Base-by-base conservation (phyloP, 2,113 vertebrate genomes). In the Ammodramus savannarum region DNA sequence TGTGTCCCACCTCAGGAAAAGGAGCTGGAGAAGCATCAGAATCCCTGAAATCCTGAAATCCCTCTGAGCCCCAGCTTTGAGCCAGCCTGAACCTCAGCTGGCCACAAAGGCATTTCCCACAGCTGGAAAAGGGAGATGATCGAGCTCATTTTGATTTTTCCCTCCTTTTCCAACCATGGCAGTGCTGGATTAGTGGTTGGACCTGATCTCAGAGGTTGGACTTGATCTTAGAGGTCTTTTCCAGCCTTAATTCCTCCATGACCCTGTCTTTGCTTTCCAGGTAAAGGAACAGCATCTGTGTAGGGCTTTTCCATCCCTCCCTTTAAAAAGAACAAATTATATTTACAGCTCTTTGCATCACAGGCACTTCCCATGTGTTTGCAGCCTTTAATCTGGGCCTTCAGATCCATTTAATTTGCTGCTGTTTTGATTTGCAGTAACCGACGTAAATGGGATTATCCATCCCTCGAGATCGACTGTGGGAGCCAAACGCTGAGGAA, bases 361-460 rank as follows among this genome's bases (percentile, higher is more conserved):
- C 74, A 55, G 46, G 49, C 74, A n/a, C 62, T 59, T 89, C n/a
- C 8, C 87, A 41, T 29, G 81, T 79, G 78, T 48, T 87, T 61
- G 65, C 32, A 66, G 80, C 36, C 89, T 95, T 91, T 89, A 78
- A 94, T 85, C 92, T 54, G 3, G 52, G 77, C 90, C 87, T 66
- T 87, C 78, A 83, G 85, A 85, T 68, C 81, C 63, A 27, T 87
- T 93, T 87, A 75, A 91, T 89, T 89, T 76, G 69, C 85, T 5
- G 41, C 62, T 54, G 71, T 18, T 96, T 91, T 82, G 87, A 85
- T 93, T 95, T 57, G 93, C 5, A n/a, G 25, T 8, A 93, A 61
- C 57, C 32, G 90, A 82, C 9, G 0, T 44, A 87, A 94, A 83
- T 79, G 95, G 61, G 78, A 95, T 93, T 79, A 79, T 93, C 77